phyloP scores from a whole-genome alignment of 2,113 vertebrate species.

The Erpornis zantholeuca region DNA sequence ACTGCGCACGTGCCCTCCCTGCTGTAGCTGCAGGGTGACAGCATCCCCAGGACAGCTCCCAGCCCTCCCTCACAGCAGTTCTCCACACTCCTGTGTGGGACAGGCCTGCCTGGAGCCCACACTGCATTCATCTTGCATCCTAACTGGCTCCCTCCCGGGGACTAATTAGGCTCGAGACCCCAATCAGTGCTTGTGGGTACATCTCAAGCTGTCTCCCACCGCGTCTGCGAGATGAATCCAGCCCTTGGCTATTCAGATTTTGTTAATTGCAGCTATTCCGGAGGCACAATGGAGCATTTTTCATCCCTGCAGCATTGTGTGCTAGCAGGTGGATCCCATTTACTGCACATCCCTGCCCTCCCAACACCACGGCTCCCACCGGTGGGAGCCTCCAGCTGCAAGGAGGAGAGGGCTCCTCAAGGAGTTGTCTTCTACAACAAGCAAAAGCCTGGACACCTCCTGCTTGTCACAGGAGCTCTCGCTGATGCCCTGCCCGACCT shows the following conservation, averaged over 20 bases:
- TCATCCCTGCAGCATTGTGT: neutral
- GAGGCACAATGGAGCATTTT: neutral
- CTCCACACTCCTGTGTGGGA: accelerated
- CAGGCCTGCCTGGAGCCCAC: neutral
- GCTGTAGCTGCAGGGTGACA: neutral
- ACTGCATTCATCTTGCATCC: neutral
- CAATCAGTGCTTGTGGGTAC: neutral
- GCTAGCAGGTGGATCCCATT: constrained; percentile 53
- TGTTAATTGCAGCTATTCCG: constrained; percentile 35
- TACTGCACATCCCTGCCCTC: neutral
- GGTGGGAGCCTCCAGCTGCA: neutral
- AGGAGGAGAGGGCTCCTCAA: neutral
- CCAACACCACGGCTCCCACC: neutral
- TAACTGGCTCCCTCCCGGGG: neutral
- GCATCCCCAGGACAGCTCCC: neutral
- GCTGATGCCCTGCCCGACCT: neutral
- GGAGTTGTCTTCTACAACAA: neutral
- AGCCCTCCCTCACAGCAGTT: neutral
- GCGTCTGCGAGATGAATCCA: neutral
- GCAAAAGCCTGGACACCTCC: neutral
- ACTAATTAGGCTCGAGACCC: neutral
- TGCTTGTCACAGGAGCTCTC: neutral
- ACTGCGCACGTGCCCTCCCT: accelerated
- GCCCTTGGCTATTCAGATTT: neutral
- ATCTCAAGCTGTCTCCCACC: neutral